Conservation (phyloP, 2,888 invertebrate species). For the Blera fallax region DNA sequence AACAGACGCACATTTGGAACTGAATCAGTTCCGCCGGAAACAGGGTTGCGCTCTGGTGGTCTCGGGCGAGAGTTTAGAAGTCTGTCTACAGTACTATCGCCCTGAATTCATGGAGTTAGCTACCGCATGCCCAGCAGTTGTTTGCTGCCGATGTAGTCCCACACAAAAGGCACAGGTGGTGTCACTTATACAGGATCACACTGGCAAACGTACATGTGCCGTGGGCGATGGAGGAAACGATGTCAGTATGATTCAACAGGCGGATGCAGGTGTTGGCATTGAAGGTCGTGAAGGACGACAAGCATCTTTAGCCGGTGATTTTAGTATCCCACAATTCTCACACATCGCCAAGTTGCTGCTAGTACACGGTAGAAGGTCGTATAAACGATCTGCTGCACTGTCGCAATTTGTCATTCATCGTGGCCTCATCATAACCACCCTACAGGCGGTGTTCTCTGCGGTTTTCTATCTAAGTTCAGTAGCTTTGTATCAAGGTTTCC, state of each 20-base stretch:
- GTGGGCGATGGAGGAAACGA: conserved; percentile 99
- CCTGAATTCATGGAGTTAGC: conserved; percentile 88
- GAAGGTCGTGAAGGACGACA: conserved; percentile 95
- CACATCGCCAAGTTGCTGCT: conserved; percentile 91
- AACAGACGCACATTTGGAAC: conserved; percentile 86
- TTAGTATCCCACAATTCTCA: conserved; percentile 95
- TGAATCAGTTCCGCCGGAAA: conserved; percentile 86
- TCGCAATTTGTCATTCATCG: conserved; percentile 99
- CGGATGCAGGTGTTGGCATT: conserved; percentile 96
- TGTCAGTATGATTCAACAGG: conserved; percentile 98
- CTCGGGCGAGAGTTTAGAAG: conserved; percentile 87
- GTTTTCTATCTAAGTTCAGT: conserved; percentile 99
- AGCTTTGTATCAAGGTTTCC: conserved; percentile 98
- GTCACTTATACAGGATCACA: conserved; percentile 86
- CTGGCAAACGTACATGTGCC: conserved; percentile 91
- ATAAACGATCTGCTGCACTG: conserved; percentile 97
- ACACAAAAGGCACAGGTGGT: conserved; percentile 93
- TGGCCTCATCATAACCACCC: conserved; percentile 98
- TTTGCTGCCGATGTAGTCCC: conserved; percentile 95
- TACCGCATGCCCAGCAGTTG: conserved; percentile 88
- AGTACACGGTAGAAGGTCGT: conserved; percentile 95
- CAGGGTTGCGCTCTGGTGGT: conserved; percentile 87
- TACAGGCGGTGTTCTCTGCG: conserved; percentile 99
- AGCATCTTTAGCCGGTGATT: conserved; percentile 98
- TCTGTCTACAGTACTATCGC: conserved; percentile 87